These are phyloP conservation scores for Acanthosoma haemorrhoidale DNA, from an alignment of 2,888 invertebrate genomes.

Conservation along the genomic window DNA sequence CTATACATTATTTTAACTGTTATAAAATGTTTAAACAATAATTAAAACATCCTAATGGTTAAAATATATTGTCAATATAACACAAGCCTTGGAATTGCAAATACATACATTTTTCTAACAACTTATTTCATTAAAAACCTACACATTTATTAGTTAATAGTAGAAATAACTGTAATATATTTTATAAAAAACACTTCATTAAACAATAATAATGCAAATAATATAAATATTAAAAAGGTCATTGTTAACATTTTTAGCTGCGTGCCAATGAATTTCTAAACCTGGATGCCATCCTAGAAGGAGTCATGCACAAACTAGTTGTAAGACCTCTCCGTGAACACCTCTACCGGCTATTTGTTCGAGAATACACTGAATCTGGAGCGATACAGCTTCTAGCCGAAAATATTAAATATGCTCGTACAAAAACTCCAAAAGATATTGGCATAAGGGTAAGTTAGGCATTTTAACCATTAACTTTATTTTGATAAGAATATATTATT, in stretches of 20 bases:
- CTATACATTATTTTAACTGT: no score
- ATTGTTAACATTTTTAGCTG: no score
- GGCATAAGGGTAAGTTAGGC: conserved; percentile 57
- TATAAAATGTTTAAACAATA: no score
- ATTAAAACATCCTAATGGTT: no score
- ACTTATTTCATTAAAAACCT: background rate
- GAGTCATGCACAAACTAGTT: conserved; percentile 87
- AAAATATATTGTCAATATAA: no score
- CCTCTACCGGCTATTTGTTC: conserved; percentile 77
- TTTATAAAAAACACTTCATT: background rate
- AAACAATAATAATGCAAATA: background rate
- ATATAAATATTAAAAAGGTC: background rate
- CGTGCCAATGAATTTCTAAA: conserved; percentile 89
- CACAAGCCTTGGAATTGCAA: no score
- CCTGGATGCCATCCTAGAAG: conserved; percentile 90
- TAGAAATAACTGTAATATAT: background rate
- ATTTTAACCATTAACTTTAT: no score
- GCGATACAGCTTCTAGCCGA: conserved; percentile 69
- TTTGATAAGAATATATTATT: no score
- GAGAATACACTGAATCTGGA: conserved; percentile 72
- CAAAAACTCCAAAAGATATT: conserved; percentile 61
- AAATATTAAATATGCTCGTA: conserved; percentile 63
- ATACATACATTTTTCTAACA: no score
- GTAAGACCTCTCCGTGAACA: conserved; percentile 79
- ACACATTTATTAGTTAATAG: background rate